Conservation (phyloP, 1,140 invertebrate genomes). For the Trichonephila clavata region DNA sequence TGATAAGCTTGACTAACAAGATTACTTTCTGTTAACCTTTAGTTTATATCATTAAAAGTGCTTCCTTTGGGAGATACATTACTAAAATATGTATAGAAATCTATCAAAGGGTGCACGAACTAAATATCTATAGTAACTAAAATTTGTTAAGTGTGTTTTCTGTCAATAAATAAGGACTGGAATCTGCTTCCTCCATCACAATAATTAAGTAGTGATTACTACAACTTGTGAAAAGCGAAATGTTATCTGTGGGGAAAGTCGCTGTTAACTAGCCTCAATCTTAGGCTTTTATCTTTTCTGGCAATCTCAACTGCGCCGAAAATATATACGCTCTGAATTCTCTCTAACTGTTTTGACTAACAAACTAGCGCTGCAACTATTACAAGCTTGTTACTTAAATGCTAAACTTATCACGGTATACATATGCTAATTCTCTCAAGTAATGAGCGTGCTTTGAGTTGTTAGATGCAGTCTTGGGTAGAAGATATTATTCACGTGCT, state of each 20-base stretch:
- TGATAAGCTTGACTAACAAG: too few species aligned
- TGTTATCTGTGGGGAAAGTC: neutral
- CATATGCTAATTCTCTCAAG: slow-evolving; percentile 38
- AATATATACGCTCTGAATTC: slow-evolving; percentile 11
- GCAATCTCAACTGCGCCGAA: slow-evolving; percentile 27
- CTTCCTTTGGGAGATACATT: too few species aligned
- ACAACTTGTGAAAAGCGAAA: slow-evolving; percentile 12
- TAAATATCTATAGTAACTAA: too few species aligned
- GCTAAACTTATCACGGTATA: slow-evolving; percentile 41
- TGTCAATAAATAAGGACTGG: neutral
- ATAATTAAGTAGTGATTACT: slow-evolving; percentile 15
- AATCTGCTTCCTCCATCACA: neutral
- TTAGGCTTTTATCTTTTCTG: neutral
- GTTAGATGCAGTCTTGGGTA: slow-evolving; percentile 13
- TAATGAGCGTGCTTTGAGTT: slow-evolving; percentile 31
- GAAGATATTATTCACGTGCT: neutral
- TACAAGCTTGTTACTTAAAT: slow-evolving; percentile 38
- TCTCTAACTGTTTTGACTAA: slow-evolving; percentile 35
- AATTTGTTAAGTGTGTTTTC: neutral
- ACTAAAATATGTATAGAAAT: too few species aligned
- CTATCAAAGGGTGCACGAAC: too few species aligned
- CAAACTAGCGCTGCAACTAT: slow-evolving; percentile 28
- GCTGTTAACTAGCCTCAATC: slow-evolving; percentile 12
- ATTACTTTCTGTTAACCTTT: too few species aligned
- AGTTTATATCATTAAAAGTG: too few species aligned